Evolutionary conservation across 2,113 vertebrate species (phyloP), one percentile per base, ranked within the genome.

Genomic region (Sialia sialis): DNA sequence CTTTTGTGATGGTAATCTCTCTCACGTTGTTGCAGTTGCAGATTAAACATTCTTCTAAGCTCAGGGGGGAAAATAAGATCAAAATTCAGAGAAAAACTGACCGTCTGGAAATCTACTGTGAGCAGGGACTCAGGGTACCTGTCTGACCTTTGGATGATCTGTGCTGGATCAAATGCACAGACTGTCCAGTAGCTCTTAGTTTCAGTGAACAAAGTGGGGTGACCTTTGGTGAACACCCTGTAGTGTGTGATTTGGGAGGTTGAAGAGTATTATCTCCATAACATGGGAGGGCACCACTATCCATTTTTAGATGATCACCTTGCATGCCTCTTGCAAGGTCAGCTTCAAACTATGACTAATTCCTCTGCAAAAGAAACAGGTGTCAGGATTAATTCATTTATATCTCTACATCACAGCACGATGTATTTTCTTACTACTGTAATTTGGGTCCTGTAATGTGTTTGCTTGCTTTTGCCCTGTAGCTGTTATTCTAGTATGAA

Each of bases 381-480:
- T 93, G 85, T 94, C 94, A 90, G 82, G 72, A 91, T 91, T 95
- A 95, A 93, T 97, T 95, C 30, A 86, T 94, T 94, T 95, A 67
- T 88, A 81, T 90, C 79, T 90, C 76, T 93, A 84, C 79, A 90
- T 94, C 92, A 93, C 84, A 96, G 82, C 32, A 9, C 72, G 2
- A 30, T 88, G 85, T 90, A 81, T 96, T 95, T 95, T 95, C 63
- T 86, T 91, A 69, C 85, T 90, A 52, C 55, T 92, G 52, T 92
- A 93, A 95, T 94, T 91, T 83, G 39, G 23, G 29, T 75, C 32
- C 68, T 86, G 59, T 95, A 86, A 90, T 91, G 46, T 70, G 83
- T 93, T 86, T n/a, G 3, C 87, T 93, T 95, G 82, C 64, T 67
- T 93, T 93, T 91, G 44, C 60, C 82, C 85, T 64, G 64, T 96